Base-by-base conservation (phyloP, 1,140 invertebrate genomes). In the Philopotamus ludificatus region DNA sequence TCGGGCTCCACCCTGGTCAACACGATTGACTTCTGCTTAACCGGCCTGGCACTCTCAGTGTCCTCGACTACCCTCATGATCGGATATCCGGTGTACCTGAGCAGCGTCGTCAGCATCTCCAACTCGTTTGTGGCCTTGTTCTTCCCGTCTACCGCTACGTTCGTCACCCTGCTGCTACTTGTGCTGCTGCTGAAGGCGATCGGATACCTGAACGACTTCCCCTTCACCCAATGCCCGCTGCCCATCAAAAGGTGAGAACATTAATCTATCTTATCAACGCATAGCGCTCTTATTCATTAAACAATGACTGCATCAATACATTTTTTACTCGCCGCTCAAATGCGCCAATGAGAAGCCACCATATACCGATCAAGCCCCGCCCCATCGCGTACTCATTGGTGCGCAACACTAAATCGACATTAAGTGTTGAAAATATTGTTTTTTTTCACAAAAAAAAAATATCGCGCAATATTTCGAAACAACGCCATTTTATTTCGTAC, bases 171-270 rank as follows among this genome's bases (percentile, higher is more conserved):
- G 3, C 25, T 64, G 18, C 12, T 58, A 16, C 16, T 26, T 2
- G 20, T 47, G n/a, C 4, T n/a, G 2, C 16, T 63, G 3, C 23
- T 67, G 7, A 18, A 41, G 23, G 26, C 44, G 39, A 18, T 42
- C 12, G 51, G 45, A 1, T 18, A 34, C 25, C 23, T 67, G 16
- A 42, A 54, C 9, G 55, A 25, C 1, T 47, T 42, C 12, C 22
- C 15, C 10, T 12, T 54, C n/a, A 34, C 44, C 7, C 41, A 28
- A 15, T 68, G 66, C 22, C 61, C 66, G 0, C 45, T 68, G 28
- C 66, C 66, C 2, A 44, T 68, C 8, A 59, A 47, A 47, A 68
- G 66, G 66, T 68, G 39, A 53, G 9, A 10, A 39, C n/a, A n/a
- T n/a, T n/a, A n/a, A n/a, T n/a, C n/a, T n/a, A n/a, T n/a, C n/a